phyloP scores from a whole-genome alignment of 2,113 vertebrate genomes.

The Tichodroma muraria region DNA sequence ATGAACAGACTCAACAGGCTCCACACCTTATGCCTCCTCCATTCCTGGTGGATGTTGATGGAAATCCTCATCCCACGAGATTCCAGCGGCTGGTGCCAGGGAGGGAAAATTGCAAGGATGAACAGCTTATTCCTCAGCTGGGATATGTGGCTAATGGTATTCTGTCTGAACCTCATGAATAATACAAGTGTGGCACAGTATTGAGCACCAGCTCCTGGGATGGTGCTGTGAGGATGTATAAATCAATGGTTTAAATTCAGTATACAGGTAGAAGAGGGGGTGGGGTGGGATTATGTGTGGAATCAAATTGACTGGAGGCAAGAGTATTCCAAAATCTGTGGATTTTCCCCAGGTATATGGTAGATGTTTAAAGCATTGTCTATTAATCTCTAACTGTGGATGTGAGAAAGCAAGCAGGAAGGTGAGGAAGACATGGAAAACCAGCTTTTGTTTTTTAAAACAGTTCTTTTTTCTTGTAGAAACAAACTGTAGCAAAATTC shows the following conservation, averaged over 20 bases:
- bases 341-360: not conserved
- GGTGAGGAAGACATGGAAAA: not conserved
- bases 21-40: slow-evolving; percentile 98
- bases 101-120: slow-evolving; percentile 94
- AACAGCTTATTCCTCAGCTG: slow-evolving; percentile 94
- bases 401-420: not conserved
- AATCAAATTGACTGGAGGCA: not conserved
- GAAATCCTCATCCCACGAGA: slow-evolving; percentile 91
- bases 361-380: not conserved
- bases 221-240: not conserved
- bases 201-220: not conserved
- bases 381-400: not conserved
- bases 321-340: not conserved
- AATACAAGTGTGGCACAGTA: not conserved
- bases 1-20: slow-evolving; percentile 98
- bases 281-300: not conserved
- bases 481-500: not conserved
- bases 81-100: slow-evolving; percentile 95
- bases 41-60: slow-evolving; percentile 95
- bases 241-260: not conserved
- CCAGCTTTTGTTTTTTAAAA: not conserved
- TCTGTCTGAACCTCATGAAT: not conserved
- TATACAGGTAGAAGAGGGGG: not conserved
- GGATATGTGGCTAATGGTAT: slow-evolving; percentile 96
- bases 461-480: not conserved